A percentile compares a stretch with the other conserved stretches of the same genome.
phyloP scores from a whole-genome alignment of 2,113 vertebrate species.

The Hippolais icterina region DNA sequence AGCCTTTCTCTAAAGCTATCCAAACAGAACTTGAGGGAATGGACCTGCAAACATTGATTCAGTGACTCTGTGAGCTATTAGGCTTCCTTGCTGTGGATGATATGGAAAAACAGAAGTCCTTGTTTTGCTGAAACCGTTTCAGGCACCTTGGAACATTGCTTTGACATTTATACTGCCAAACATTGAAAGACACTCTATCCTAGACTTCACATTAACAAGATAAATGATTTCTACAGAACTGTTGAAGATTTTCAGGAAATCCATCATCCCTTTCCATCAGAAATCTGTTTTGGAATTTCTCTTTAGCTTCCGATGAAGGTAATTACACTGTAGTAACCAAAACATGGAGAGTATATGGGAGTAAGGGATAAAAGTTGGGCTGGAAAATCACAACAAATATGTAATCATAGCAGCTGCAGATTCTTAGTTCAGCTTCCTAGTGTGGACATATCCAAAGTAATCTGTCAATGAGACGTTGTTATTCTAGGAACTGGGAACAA shows the following conservation, averaged over 20 bases:
- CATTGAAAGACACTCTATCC: not conserved
- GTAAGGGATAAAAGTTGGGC: not conserved
- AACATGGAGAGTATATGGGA: fast-evolving
- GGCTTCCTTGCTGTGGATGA: not conserved
- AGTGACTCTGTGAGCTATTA: not conserved
- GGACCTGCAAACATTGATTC: not conserved
- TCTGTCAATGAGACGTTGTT: not conserved
- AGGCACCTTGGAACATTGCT: not conserved
- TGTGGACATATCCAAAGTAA: not conserved
- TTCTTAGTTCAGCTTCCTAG: not conserved
- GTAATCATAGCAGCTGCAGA: not conserved
- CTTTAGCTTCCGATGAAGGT: not conserved
- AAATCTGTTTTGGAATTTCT: not conserved
- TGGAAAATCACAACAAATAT: not conserved
- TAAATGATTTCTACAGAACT: not conserved
- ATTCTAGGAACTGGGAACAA: not conserved
- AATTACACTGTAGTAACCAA: not conserved
- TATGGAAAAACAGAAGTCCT: not conserved
- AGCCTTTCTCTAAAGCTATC: not conserved
- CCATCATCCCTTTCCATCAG: not conserved
- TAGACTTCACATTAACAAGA: not conserved
- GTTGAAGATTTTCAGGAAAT: not conserved
- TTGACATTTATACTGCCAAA: not conserved
- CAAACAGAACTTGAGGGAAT: not conserved
- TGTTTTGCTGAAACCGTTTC: not conserved